A percentile compares a stretch with the other conserved stretches of the same genome.
These are phyloP conservation scores for Isichthys henryi DNA, from an alignment of 2,113 vertebrate species.

Conservation along the genomic window DNA sequence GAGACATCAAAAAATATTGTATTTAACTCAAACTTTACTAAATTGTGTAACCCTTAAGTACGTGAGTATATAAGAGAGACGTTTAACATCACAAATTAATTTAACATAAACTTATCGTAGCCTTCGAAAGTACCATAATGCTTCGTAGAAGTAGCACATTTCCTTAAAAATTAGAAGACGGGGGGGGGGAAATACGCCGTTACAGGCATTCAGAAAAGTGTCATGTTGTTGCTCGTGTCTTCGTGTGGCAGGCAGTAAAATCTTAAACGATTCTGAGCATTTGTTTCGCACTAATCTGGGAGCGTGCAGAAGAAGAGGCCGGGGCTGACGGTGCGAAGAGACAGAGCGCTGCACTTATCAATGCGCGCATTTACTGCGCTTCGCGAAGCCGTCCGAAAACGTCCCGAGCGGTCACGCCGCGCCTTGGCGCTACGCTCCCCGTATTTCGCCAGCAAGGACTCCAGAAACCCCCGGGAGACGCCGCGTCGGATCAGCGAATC, in stretches of 20 bases:
- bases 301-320: neutral
- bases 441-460: neutral
- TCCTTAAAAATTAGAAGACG: neutral
- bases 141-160: neutral
- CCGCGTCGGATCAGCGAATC: neutral
- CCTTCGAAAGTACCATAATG: neutral
- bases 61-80: neutral
- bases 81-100: neutral
- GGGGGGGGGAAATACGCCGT: neutral
- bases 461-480: neutral
- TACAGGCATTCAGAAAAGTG: neutral
- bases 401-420: neutral
- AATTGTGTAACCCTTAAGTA: neutral
- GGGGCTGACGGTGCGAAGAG: too few species aligned
- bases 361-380: neutral
- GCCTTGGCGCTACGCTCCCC: neutral
- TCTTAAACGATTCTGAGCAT: neutral
- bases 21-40: neutral
- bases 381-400: neutral
- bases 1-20: neutral
- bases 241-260: neutral
- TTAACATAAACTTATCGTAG: neutral
- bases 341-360: neutral
- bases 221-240: neutral
- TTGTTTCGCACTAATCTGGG: neutral